A percentile compares a stretch with the other conserved stretches of the same genome.
phyloP scores from a whole-genome alignment of 2,113 vertebrate genomes.

The Microtus richardsoni region DNA sequence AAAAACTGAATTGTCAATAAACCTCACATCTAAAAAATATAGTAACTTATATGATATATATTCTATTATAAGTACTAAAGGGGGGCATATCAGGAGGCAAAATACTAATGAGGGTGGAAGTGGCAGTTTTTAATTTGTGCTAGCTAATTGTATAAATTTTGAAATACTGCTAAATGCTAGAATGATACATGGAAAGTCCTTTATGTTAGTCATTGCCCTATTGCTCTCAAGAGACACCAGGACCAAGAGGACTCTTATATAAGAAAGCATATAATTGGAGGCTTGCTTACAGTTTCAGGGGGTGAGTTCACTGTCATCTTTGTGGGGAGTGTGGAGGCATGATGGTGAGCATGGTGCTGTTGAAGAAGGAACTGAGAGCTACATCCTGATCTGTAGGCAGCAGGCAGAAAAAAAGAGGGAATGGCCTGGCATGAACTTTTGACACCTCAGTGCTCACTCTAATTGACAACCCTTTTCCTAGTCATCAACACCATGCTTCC shows the following conservation, averaged over 20 bases:
- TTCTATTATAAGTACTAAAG: not conserved
- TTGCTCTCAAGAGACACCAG: too few species aligned
- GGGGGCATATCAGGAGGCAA: not conserved
- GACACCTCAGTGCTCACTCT: not conserved
- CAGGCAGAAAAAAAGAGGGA: not conserved
- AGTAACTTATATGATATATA: not conserved
- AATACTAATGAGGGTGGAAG: not conserved
- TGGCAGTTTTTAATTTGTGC: not conserved
- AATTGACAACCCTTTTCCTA: not conserved
- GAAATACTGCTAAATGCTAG: not conserved
- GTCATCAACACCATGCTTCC: not conserved
- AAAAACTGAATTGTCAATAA: conserved; percentile 19
- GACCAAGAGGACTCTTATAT: too few species aligned
- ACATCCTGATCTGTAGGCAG: not conserved
- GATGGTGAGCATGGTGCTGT: not conserved
- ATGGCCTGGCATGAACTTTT: not conserved
- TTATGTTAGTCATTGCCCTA: not conserved
- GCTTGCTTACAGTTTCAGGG: not conserved
- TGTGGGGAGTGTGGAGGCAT: too few species aligned
- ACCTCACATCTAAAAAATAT: not conserved
- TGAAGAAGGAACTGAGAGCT: not conserved
- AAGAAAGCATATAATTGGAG: too few species aligned
- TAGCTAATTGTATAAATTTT: not conserved
- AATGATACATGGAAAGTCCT: not conserved
- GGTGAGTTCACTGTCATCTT: not conserved